Evolutionary conservation across 2,888 invertebrate species (phyloP), one percentile per base, ranked within the genome.

Genomic region (Ochropleura leucogaster): DNA sequence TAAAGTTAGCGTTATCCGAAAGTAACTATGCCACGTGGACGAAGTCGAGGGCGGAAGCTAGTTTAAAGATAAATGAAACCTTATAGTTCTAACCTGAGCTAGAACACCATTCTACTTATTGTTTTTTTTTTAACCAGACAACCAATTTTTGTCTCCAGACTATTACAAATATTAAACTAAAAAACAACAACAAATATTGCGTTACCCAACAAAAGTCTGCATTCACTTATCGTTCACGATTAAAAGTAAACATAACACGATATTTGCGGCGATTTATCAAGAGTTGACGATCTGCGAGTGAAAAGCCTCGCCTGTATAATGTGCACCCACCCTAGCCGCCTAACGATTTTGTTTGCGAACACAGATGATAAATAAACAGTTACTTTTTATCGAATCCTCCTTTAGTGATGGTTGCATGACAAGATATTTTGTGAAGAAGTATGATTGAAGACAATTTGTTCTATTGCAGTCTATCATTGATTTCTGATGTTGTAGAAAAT

Each of bases 191-290:
- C n/a, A 80, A 71, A 72, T 16, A 72, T 55, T 72, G 12, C 69
- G 42, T 69, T n/a, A 9, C 12, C 16, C 10, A 44, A 68, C 51
- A 67, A 20, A 64, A 71, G 59, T 74, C 64, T 74, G 74, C 59
- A 74, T 77, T 62, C 59, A 40, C 53, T 30, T 70, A 53, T 70
- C 68, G 68, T 77, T 77, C 42, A 55, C 73, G 73, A 85, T 83
- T 77, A 81, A 81, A 85, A 79, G 73, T 74, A 83, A 85, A 85
- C 85, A 85, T 49, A 53, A 72, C 42, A 64, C 68, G 51, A 85
- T 73, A 77, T 69, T 79, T 65, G 68, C 62, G 70, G 77, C 62
- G 72, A 81, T 83, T 85, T 85, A 79, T 85, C 79, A 81, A 72
- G 49, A 70, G 42, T 46, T 67, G 72, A 64, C 74, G 79, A 83